phyloP scores from a whole-genome alignment of 2,113 vertebrate genomes.

The Eidolon helvum region DNA sequence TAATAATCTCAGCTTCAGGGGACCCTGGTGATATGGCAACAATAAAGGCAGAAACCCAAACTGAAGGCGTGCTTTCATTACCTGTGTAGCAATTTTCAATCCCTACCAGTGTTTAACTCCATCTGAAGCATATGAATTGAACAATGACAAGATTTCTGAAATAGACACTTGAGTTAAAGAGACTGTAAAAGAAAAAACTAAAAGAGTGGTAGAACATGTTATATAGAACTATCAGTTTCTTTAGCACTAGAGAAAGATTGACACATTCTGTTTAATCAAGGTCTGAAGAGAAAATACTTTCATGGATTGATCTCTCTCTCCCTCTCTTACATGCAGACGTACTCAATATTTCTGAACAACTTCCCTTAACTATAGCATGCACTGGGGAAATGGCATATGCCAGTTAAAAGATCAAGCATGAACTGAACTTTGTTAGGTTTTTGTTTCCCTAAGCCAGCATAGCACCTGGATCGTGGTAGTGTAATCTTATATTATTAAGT shows the following conservation, averaged over 20 bases:
- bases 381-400: not conserved
- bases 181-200: not conserved
- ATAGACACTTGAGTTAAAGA: slow-evolving; percentile 6
- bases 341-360: not conserved
- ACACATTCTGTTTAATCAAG: not conserved
- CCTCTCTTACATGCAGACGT: not conserved
- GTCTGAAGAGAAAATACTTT: not conserved
- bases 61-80: not conserved
- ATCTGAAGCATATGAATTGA: slow-evolving; percentile 14
- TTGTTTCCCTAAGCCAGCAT: not conserved
- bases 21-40: not conserved
- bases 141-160: slow-evolving; percentile 27
- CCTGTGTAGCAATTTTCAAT: not conserved
- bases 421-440: not conserved
- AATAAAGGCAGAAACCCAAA: slow-evolving; percentile 37
- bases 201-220: not conserved
- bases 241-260: not conserved
- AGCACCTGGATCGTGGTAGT: not conserved
- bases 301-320: not conserved
- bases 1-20: slow-evolving; percentile 43
- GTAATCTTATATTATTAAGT: not conserved
- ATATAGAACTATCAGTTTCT: not conserved
- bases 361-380: not conserved
- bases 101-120: not conserved
- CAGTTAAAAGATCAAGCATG: not conserved